Percentiles rank a stretch among this genome's conserved stretches.
These are phyloP conservation scores for Molorchus minor DNA, from an alignment of 2,888 invertebrate species.

Conservation along the genomic window DNA sequence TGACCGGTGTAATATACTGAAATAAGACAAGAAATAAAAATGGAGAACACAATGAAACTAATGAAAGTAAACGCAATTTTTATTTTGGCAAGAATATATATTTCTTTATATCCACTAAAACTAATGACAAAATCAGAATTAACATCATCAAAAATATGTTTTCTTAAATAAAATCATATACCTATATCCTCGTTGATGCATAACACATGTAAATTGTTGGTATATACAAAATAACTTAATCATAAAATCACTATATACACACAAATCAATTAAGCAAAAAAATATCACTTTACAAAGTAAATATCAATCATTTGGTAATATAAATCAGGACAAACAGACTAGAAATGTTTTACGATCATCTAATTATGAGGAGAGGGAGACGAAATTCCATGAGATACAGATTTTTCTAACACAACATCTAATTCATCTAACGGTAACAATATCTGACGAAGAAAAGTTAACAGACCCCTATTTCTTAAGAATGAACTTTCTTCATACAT, in stretches of 20 bases:
- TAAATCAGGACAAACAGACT: slow-evolving; percentile 15
- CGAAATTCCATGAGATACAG: slow-evolving; percentile 76
- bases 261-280: slow-evolving; percentile 24
- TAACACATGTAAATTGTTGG: slow-evolving; percentile 28
- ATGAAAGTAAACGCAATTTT: background rate
- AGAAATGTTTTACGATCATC: slow-evolving; percentile 11
- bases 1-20: too few species aligned
- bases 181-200: background rate
- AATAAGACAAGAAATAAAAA: background rate
- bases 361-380: slow-evolving; percentile 52
- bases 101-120: slow-evolving; percentile 8
- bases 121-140: slow-evolving; percentile 1
- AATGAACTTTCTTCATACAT: slow-evolving; percentile 98
- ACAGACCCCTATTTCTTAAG: slow-evolving; percentile 83
- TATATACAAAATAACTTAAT: slow-evolving; percentile 14
- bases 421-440: slow-evolving; percentile 90
- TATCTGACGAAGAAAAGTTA: slow-evolving; percentile 90
- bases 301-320: slow-evolving; percentile 39
- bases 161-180: background rate
- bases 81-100: slow-evolving; percentile 22
- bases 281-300: slow-evolving; percentile 37
- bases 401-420: slow-evolving; percentile 86
- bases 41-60: background rate
- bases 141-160: slow-evolving; percentile 19
- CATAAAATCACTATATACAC: slow-evolving; percentile 10